These are phyloP conservation scores for Rhagologus leucostigma DNA, from an alignment of 2,113 vertebrate species.

Conservation along the genomic window DNA sequence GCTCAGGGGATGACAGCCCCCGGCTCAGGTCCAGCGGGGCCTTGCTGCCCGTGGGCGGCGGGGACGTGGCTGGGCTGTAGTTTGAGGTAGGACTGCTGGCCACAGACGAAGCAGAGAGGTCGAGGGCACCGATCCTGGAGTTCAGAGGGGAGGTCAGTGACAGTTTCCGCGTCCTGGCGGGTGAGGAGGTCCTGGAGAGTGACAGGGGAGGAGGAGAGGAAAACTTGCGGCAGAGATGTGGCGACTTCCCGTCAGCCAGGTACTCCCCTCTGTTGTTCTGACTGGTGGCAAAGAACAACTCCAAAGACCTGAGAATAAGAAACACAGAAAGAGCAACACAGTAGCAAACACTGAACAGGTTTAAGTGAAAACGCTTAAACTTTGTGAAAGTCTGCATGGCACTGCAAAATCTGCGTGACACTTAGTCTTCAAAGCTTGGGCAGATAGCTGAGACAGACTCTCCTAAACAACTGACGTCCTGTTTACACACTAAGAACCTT, in stretches of 20 bases:
- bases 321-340: neutral
- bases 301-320: constrained; percentile 82
- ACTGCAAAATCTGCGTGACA: neutral
- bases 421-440: neutral
- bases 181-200: constrained; percentile 88
- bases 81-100: constrained; percentile 80
- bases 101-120: constrained; percentile 80
- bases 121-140: constrained; percentile 82
- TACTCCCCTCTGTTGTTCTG: constrained; percentile 88
- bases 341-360: neutral
- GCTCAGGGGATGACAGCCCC: constrained; percentile 83
- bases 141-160: constrained; percentile 90
- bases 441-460: neutral
- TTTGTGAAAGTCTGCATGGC: neutral
- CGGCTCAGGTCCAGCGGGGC: constrained; percentile 78
- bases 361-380: neutral
- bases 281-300: constrained; percentile 93
- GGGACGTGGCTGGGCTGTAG: constrained; percentile 79
- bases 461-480: neutral
- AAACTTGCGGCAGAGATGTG: constrained; percentile 92
- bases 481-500: too few relatives aligned
- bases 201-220: constrained; percentile 92
- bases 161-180: constrained; percentile 87
- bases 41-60: constrained; percentile 78
- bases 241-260: constrained; percentile 86